These are phyloP conservation scores for Pissodes strobi DNA, from an alignment of 1,140 invertebrate species.

Conservation along the genomic window DNA sequence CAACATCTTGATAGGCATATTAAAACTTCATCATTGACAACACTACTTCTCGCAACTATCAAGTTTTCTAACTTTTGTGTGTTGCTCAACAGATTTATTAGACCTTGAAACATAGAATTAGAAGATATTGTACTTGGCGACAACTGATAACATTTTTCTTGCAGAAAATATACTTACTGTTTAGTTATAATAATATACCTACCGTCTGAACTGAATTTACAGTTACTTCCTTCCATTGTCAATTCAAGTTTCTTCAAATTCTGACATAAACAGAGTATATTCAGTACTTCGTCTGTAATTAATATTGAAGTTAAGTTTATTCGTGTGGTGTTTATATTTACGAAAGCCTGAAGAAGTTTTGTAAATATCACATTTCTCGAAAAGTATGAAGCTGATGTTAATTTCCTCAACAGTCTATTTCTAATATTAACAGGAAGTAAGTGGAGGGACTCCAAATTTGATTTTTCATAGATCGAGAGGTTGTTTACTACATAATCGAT, in stretches of 20 bases:
- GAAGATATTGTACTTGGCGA: background rate
- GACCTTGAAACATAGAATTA: slow-evolving; percentile 9
- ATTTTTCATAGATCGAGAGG: slow-evolving; percentile 21
- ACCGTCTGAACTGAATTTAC: slow-evolving; percentile 10
- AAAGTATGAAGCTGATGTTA: slow-evolving; percentile 17
- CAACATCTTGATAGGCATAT: slow-evolving; percentile 20
- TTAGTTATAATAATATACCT: slow-evolving; percentile 9
- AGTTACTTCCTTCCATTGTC: slow-evolving; percentile 17
- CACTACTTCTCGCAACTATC: slow-evolving; percentile 19
- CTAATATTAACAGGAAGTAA: slow-evolving; percentile 34
- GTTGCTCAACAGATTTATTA: slow-evolving; percentile 28
- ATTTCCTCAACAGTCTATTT: slow-evolving; percentile 27
- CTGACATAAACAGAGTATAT: slow-evolving; percentile 26
- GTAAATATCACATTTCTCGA: slow-evolving; percentile 21
- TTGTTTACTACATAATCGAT: slow-evolving; percentile 32
- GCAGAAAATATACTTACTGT: background rate
- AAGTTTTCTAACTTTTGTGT: slow-evolving; percentile 15
- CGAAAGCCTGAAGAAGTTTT: slow-evolving; percentile 17
- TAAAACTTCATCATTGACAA: slow-evolving; percentile 32
- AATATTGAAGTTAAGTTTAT: slow-evolving; percentile 35
- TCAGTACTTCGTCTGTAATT: slow-evolving; percentile 36
- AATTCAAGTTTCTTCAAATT: slow-evolving; percentile 26
- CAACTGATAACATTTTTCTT: background rate
- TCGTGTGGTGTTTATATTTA: slow-evolving; percentile 22
- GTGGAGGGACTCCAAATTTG: slow-evolving; percentile 16